These are phyloP conservation scores for Noctua comes DNA, from an alignment of 2,888 invertebrate species.

Conservation along the genomic window DNA sequence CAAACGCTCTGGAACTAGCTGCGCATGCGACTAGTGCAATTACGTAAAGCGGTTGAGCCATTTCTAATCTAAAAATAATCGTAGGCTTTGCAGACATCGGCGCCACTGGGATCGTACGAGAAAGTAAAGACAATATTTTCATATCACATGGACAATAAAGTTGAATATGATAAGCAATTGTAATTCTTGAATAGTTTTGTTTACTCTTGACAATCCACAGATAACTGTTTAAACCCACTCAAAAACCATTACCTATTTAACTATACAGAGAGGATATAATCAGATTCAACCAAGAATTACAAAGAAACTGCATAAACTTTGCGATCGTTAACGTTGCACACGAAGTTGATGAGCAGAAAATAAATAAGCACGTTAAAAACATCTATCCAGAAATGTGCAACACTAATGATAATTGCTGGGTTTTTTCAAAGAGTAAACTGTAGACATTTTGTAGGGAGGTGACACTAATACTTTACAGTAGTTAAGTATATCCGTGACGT, in stretches of 20 bases:
- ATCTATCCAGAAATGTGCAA: constrained; percentile 22
- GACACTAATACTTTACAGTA: constrained; percentile 75
- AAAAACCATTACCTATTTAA: constrained; percentile 12
- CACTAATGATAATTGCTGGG: constrained; percentile 44
- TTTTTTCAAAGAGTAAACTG: constrained; percentile 50
- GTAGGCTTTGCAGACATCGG: constrained; percentile 88
- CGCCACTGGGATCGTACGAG: constrained; percentile 88
- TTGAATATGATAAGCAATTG: constrained; percentile 60
- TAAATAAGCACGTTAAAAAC: constrained; percentile 9
- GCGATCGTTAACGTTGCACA: background rate
- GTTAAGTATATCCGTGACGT: constrained; percentile 82
- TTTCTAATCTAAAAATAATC: constrained; percentile 91
- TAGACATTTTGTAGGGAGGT: constrained; percentile 62
- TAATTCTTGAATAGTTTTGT: constrained; percentile 39
- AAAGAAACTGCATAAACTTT: constrained; percentile 6
- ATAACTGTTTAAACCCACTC: background rate
- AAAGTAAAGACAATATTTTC: constrained; percentile 88
- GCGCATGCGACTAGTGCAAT: constrained; percentile 89
- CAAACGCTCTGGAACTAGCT: constrained; percentile 88
- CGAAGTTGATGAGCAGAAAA: constrained; percentile 1
- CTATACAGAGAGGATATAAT: background rate
- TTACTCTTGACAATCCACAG: constrained; percentile 28
- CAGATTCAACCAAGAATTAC: background rate
- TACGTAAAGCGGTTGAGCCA: constrained; percentile 90
- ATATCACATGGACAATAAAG: constrained; percentile 67